Evolutionary conservation across 1,140 invertebrate species (phyloP).

Genomic region (Melanaphis sacchari): DNA sequence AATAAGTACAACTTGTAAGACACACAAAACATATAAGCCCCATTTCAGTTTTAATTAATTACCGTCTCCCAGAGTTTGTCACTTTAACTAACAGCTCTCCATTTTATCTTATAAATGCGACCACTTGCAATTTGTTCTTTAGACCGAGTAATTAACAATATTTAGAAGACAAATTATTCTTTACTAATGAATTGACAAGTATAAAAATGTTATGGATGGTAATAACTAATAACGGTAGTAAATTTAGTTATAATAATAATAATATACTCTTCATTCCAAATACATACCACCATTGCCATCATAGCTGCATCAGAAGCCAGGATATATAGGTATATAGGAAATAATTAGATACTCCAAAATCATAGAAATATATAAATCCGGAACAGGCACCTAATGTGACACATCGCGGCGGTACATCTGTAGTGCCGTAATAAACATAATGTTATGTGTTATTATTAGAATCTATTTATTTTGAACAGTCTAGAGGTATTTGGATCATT

Average conservation of each 20-base stretch:
- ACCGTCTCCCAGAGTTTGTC: not conserved
- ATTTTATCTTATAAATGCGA: not conserved
- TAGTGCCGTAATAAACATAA: not conserved
- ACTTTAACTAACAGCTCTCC: not conserved
- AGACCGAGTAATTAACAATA: not conserved
- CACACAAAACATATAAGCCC: not conserved
- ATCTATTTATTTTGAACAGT: constrained; percentile 16
- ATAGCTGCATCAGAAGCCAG: not conserved
- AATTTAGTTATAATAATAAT: not conserved
- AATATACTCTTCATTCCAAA: not conserved
- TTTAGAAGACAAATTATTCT: not conserved
- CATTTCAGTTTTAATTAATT: constrained; percentile 17
- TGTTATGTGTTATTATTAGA: not conserved
- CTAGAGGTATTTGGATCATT: constrained; percentile 35
- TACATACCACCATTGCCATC: too few species aligned
- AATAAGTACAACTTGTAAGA: not conserved
- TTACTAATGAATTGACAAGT: not conserved
- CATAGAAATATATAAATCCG: not conserved
- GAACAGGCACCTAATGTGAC: not conserved
- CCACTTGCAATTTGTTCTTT: not conserved
- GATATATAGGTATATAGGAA: not conserved
- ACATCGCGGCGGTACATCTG: not conserved
- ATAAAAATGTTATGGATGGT: not conserved
- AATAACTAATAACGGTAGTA: too few species aligned
- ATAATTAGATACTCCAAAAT: not conserved